Base-by-base conservation (phyloP, 2,888 invertebrate species). In the Eustalomyia histrio region DNA sequence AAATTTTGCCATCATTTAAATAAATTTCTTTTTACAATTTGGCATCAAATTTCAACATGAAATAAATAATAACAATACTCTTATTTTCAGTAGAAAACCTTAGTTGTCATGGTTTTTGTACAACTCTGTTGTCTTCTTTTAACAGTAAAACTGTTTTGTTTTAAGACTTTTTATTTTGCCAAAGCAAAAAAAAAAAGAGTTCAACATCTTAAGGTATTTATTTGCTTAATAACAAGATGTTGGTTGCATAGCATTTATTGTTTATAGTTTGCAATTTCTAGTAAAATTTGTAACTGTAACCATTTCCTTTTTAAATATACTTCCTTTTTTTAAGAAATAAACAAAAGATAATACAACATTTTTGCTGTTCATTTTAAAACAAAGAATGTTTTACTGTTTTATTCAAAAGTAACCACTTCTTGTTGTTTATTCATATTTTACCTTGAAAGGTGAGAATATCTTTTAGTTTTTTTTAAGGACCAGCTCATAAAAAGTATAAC, bases 1-100 rank as follows among this genome's bases (percentile, higher is more conserved):
- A 53, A 76, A 53, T 63, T 76, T 73, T 52, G 18, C 73, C 60
- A 76, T 73, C 68, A 80, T 76, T 76, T 80, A 73, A 80, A 76
- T 52, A 58, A 57, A 58, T 47, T 68, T 14, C n/a, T 24, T 53
- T 67, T 33, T 24, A 6, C 29, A 1, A 29, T 1, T 29, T 35
- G 7, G 60, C 24, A n/a, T 80, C 72, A 58, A 61, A 55, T 71
- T 75, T 50, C 71, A 55, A 55, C 39, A 18, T 29, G 17, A 72
- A 53, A n/a, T 14, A 60, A 21, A 61, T 29, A 60, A 72, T 57
- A 50, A 64, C 47, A 53, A 18, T 60, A 53, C 16, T 61, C 5
- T 18, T 6, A 6, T 50, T 9, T 61, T 5, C 10, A 43, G 1
- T 47, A 63, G 29, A 47, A 47, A 57, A 64, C 43, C 17, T 12